Base-by-base conservation (phyloP, 2,797 vertebrate species). In the Betta splendens region DNA sequence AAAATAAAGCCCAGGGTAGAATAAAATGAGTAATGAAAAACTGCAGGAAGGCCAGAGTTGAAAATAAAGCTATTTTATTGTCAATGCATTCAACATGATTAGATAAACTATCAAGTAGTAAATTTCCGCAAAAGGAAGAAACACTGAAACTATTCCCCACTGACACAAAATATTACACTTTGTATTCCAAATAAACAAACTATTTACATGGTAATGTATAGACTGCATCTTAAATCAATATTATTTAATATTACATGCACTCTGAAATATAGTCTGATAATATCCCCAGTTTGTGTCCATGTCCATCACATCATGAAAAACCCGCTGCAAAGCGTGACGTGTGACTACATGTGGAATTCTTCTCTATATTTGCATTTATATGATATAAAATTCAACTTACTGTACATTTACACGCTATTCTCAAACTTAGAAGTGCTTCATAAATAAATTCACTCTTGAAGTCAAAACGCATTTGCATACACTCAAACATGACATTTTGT, bases 61-160 rank as follows among this genome's bases (percentile, higher is more conserved):
- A 98, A 98, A 98, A 98, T 98, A 97, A 97, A 98, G 92, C 95
- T 93, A 95, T 98, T 98, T 93, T 98, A 98, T 98, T 98, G 95
- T 97, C 94, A 95, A 97, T 96, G 96, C 96, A 97, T 97, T 94
- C 95, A 96, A 95, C 95, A 94, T 95, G 94, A 94, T 94, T 91
- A 86, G 93, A 96, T 96, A 96, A 96, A 95, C 95, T 98, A 95
- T 98, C 94, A 93, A 96, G 94, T 95, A 94, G 94, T 96, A 95
- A 94, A 97, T 94, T 93, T 93, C 93, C 88, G 87, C 83, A 90
- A 92, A 92, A 91, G 80, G 90, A 92, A 90, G 90, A 92, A 94
- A 95, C 94, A 96, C 92, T 82, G 83, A 92, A 94, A 95, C 94
- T 94, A 94, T 90, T 91, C 89, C 88, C 92, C 94, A 98, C 94